These are phyloP conservation scores for Nesometra sesokonis DNA, from an alignment of 35 echinoderm and acorn worm species.

Conservation along the genomic window DNA sequence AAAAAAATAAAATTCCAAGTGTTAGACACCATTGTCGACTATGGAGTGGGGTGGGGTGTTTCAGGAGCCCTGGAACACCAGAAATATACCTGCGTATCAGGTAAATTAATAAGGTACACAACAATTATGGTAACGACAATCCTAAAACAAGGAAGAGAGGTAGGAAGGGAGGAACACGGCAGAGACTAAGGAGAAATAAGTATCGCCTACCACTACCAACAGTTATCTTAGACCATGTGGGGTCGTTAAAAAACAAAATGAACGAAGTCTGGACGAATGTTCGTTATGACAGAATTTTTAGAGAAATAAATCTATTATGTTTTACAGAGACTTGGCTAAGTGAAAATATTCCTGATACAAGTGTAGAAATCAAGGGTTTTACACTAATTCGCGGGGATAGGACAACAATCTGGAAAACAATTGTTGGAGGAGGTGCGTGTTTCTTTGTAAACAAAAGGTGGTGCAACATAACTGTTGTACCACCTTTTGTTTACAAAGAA, in stretches of 20 bases:
- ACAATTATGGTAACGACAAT: no score
- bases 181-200: constrained; percentile 1
- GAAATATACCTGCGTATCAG: no score
- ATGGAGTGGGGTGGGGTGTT: no score
- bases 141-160: constrained; percentile 15
- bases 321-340: constrained; percentile 26
- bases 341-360: not conserved
- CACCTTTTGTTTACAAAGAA: no score
- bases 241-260: constrained; percentile 5
- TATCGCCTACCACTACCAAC: not conserved
- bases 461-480: constrained; percentile 30
- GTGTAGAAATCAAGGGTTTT: not conserved
- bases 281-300: not conserved
- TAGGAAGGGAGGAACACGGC: constrained; percentile 6
- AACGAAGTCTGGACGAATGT: no score
- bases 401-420: not conserved
- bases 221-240: not conserved
- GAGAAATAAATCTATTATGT: not conserved
- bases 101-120: no score
- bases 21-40: no score
- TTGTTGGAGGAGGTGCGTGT: not conserved
- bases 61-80: no score
- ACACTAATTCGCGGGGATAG: not conserved
- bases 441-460: constrained; percentile 16
- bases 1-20: not conserved